Conservation (phyloP, 2,113 vertebrate genomes). For the Cyanoderma ruficeps region DNA sequence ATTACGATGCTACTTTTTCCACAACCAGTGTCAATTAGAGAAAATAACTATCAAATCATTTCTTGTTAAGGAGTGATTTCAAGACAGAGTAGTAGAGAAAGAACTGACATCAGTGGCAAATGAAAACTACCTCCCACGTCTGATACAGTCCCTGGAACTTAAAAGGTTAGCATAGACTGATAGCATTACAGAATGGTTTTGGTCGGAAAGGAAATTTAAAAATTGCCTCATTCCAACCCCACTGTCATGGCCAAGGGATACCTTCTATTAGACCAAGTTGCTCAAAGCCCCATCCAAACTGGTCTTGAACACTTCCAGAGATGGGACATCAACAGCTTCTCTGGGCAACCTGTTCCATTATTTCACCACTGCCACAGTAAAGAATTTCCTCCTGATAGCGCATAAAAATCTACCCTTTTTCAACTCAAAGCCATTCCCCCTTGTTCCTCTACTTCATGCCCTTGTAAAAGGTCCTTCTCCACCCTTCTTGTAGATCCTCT, state of each 20-base stretch:
- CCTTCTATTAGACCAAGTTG: neutral
- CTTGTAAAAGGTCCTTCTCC: neutral
- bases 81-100: neutral
- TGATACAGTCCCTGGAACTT: neutral
- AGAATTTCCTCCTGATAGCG: neutral
- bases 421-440: neutral
- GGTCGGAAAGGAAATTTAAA: neutral
- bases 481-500: neutral
- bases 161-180: neutral
- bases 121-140: neutral
- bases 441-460: neutral
- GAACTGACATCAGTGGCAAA: neutral
- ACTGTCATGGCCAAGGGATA: neutral
- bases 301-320: neutral
- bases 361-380: neutral
- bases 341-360: neutral
- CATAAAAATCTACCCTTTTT: neutral
- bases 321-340: neutral
- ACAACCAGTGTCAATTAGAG: neutral
- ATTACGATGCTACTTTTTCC: neutral
- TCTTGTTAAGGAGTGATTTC: neutral
- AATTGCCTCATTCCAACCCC: accelerated
- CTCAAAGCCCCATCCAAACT: too few species aligned
- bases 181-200: neutral
- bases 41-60: neutral